Evolutionary conservation across 2,113 vertebrate species (phyloP).

Genomic region (Astur gentilis): DNA sequence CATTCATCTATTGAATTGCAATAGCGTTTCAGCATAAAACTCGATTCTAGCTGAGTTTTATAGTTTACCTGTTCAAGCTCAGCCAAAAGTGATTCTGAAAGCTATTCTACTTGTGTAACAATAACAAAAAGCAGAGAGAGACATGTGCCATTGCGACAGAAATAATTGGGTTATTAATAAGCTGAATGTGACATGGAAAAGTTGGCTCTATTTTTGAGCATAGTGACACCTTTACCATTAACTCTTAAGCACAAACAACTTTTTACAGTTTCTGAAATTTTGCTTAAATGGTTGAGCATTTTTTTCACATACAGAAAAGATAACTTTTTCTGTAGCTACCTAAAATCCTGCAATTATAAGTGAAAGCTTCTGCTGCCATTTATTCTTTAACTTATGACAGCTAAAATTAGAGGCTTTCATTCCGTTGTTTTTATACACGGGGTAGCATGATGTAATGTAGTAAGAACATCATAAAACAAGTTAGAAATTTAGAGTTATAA

Average conservation of each 20-base stretch:
- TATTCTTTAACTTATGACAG: constrained; percentile 48
- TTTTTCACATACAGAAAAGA: not conserved
- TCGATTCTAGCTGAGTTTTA: not conserved
- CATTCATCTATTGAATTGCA: constrained; percentile 6
- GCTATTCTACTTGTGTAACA: constrained; percentile 18
- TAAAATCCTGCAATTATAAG: constrained; percentile 33
- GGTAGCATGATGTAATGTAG: constrained; percentile 27
- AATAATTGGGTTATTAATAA: constrained; percentile 51
- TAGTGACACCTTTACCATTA: constrained; percentile 15
- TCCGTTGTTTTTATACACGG: constrained; percentile 51
- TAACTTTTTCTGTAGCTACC: not conserved
- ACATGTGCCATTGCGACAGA: constrained; percentile 14
- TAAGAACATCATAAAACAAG: constrained; percentile 11
- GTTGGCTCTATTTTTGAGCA: not conserved
- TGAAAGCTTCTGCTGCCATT: constrained; percentile 36
- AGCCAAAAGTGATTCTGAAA: not conserved
- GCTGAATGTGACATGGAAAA: constrained; percentile 6
- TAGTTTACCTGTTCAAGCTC: constrained; percentile 23
- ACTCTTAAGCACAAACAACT: not conserved
- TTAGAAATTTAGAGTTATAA: not conserved
- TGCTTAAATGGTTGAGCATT: not conserved
- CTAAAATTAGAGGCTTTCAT: constrained; percentile 57
- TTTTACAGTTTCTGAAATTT: not conserved
- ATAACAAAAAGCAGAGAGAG: constrained; percentile 27
- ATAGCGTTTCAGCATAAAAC: not conserved